A percentile compares a stretch with the other conserved stretches of the same genome.
phyloP scores from a whole-genome alignment of 2,888 invertebrate species.

The Deilephila elpenor region DNA sequence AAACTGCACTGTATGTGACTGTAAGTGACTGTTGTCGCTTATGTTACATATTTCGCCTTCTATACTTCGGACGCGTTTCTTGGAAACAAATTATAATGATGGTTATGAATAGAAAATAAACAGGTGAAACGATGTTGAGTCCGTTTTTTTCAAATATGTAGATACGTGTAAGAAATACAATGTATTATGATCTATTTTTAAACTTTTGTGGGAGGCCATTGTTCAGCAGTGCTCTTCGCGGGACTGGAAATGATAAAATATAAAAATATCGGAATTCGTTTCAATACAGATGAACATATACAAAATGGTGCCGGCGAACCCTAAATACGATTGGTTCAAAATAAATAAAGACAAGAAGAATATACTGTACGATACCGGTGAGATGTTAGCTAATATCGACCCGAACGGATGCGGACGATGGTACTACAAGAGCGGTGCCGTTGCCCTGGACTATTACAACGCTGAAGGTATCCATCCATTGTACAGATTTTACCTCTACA shows the following conservation, averaged over 20 bases:
- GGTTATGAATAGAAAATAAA: no score
- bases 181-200: no score
- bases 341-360: constrained; percentile 42
- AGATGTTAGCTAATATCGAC: constrained; percentile 56
- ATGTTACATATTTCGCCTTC: neutral
- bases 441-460: constrained; percentile 60
- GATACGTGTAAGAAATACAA: no score
- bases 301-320: constrained; percentile 57
- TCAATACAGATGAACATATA: constrained; percentile 61
- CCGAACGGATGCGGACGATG: constrained; percentile 54
- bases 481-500: neutral
- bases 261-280: neutral
- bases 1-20: neutral
- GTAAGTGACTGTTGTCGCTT: neutral
- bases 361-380: constrained; percentile 55
- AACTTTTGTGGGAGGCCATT: no score
- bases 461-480: constrained; percentile 48
- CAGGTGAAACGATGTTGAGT: no score
- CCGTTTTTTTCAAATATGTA: no score
- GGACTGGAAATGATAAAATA: no score
- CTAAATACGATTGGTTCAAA: constrained; percentile 59
- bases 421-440: constrained; percentile 62
- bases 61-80: no score
- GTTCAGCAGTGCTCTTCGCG: no score
- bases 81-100: no score